Conservation (phyloP, 2,888 invertebrate species). For the Leptopilina syphax region DNA sequence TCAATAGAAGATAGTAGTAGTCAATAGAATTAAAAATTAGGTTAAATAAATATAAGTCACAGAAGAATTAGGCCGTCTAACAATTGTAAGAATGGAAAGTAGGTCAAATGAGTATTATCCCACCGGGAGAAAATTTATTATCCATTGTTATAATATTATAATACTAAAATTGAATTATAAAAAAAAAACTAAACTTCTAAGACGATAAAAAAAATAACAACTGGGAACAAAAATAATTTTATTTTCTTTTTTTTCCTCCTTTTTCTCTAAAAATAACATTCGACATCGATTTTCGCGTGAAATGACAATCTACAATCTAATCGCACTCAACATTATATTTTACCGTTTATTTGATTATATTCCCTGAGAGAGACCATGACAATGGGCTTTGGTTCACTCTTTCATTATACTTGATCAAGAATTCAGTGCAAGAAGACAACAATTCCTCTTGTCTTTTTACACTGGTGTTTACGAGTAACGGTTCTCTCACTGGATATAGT, state of each 20-base stretch:
- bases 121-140: no score
- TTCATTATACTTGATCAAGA: slow-evolving; percentile 37
- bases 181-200: no score
- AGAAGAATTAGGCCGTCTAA: no score
- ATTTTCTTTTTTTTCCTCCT: neutral
- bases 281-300: neutral
- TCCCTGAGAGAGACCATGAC: slow-evolving; percentile 17
- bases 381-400: slow-evolving; percentile 20
- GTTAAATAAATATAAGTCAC: no score
- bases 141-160: no score
- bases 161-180: no score
- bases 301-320: slow-evolving; percentile 18
- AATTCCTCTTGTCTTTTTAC: slow-evolving; percentile 23
- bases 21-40: no score
- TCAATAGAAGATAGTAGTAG: no score
- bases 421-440: slow-evolving; percentile 34
- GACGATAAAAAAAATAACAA: no score
- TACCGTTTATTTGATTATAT: slow-evolving; percentile 34
- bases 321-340: neutral
- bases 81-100: no score
- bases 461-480: slow-evolving; percentile 37
- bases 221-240: neutral
- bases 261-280: neutral
- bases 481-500: slow-evolving; percentile 21
- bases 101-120: no score